Evolutionary conservation across 2,888 invertebrate species (phyloP).

Genomic region (Resseliella maxima): DNA sequence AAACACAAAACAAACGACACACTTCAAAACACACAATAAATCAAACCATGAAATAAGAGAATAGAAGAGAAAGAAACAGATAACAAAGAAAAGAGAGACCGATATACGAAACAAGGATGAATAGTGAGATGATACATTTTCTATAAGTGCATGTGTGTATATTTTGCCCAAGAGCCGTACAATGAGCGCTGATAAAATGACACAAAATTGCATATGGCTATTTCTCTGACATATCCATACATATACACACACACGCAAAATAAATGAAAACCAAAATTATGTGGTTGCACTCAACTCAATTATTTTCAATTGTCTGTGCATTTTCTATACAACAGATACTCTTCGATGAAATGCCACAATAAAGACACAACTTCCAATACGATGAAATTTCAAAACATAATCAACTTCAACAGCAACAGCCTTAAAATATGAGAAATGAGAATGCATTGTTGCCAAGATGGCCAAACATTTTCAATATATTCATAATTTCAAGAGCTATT

Average conservation of each 20-base stretch:
- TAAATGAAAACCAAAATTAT: slow-evolving; percentile 11
- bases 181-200: slow-evolving; percentile 38
- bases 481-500: background rate
- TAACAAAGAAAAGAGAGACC: no score
- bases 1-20: no score
- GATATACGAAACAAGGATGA: no score
- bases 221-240: background rate
- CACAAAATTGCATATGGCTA: background rate
- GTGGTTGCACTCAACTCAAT: slow-evolving; percentile 36
- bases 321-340: background rate
- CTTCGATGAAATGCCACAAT: background rate
- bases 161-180: no score
- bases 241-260: background rate
- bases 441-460: background rate
- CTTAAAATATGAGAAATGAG: background rate
- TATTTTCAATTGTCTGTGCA: slow-evolving; percentile 47
- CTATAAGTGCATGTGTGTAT: no score
- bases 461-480: background rate
- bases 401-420: background rate
- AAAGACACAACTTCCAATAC: background rate
- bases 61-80: no score
- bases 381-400: background rate
- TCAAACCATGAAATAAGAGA: no score
- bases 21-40: no score
- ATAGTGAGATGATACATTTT: no score